These are phyloP conservation scores for Psilopsiagon aymara DNA, from an alignment of 2,113 vertebrate genomes.

Conservation along the genomic window DNA sequence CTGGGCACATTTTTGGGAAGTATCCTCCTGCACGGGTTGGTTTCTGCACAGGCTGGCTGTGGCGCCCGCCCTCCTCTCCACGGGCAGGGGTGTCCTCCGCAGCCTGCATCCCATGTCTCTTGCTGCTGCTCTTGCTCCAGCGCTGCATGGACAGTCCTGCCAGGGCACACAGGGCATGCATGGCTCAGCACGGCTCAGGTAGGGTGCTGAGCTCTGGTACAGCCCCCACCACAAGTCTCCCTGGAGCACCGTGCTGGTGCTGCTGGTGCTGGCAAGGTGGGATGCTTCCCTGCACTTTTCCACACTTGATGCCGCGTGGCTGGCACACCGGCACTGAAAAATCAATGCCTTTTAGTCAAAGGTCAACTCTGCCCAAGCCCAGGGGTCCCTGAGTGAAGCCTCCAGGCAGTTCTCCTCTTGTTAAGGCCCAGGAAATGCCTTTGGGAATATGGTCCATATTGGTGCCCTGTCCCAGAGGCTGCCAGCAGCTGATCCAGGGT, in stretches of 20 bases:
- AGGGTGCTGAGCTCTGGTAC: background rate
- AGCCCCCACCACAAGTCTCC: rapidly evolving
- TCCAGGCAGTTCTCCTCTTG: background rate
- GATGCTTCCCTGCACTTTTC: rapidly evolving
- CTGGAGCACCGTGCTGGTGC: rapidly evolving
- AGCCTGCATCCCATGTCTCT: background rate
- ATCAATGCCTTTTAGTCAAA: rapidly evolving
- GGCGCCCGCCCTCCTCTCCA: rapidly evolving
- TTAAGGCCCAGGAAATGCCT: background rate
- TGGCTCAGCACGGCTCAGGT: rapidly evolving
- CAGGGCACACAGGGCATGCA: constrained; percentile 76
- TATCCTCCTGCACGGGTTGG: background rate
- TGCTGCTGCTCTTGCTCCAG: constrained; percentile 55
- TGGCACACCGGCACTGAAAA: background rate
- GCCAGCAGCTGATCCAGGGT: background rate
- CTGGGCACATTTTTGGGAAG: background rate
- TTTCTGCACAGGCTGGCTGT: rapidly evolving
- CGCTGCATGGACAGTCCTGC: constrained; percentile 64
- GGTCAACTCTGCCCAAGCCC: background rate
- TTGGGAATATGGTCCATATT: rapidly evolving
- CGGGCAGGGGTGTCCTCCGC: background rate
- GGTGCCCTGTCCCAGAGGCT: background rate
- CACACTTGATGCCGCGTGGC: background rate
- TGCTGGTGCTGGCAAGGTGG: background rate
- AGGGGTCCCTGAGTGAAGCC: background rate